Percentiles rank a stretch among this genome's conserved stretches.
Evolutionary conservation across 2,113 vertebrate genomes (phyloP).

Genomic region (Cyprinodon brontotheroides): DNA sequence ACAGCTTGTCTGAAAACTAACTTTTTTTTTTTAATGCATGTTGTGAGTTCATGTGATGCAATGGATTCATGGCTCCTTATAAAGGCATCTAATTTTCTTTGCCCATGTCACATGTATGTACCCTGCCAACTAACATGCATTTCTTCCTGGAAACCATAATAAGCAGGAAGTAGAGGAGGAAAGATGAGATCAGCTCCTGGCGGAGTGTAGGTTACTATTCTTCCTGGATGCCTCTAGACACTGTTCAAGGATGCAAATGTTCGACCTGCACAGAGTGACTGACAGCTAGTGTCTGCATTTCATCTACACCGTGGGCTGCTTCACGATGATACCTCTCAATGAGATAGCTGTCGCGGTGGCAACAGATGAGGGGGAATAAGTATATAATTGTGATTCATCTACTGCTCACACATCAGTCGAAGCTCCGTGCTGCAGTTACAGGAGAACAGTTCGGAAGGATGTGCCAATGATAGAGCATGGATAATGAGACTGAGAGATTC

Average conservation of each 20-base stretch:
- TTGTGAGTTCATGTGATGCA: background rate
- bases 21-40: conserved; percentile 11
- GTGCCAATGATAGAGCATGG: conserved; percentile 46
- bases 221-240: conserved; percentile 20
- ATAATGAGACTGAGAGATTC: conserved; percentile 51
- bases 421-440: background rate
- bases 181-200: conserved; percentile 17
- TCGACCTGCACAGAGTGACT: conserved; percentile 40
- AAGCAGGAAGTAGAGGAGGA: conserved; percentile 33
- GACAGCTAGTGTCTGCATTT: conserved; percentile 56
- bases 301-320: conserved; percentile 44
- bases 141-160: conserved; percentile 51
- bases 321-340: conserved; percentile 10
- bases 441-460: conserved; percentile 18
- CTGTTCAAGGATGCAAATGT: conserved; percentile 23
- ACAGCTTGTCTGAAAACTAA: no score
- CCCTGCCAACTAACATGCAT: conserved; percentile 15
- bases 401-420: conserved; percentile 40
- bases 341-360: conserved; percentile 13
- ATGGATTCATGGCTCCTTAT: conserved; percentile 9
- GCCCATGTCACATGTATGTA: background rate
- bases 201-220: conserved; percentile 23
- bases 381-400: conserved; percentile 58
- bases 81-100: background rate
- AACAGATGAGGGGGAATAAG: conserved; percentile 10